These are phyloP conservation scores for Ciconia boyciana DNA, from an alignment of 2,113 vertebrate genomes.

Conservation along the genomic window DNA sequence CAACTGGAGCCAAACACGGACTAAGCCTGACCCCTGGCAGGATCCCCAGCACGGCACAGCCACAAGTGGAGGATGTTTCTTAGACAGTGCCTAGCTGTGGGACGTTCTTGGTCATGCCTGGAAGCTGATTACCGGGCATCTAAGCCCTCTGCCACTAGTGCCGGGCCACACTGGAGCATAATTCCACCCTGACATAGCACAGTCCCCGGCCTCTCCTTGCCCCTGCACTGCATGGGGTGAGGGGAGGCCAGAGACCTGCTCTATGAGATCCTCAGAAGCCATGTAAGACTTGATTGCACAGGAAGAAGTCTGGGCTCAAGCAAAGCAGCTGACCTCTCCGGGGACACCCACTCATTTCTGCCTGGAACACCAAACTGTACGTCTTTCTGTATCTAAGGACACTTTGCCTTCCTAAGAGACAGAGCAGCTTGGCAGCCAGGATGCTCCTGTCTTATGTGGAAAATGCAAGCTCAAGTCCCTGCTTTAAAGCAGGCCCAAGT, in stretches of 20 bases:
- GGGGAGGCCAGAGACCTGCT: not conserved
- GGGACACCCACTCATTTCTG: not conserved
- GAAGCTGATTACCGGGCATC: not conserved
- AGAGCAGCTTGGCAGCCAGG: not conserved
- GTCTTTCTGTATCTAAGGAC: not conserved
- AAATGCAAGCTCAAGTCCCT: not conserved
- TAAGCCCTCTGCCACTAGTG: not conserved
- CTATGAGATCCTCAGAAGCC: not conserved
- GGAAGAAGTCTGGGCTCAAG: not conserved
- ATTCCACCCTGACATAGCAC: not conserved
- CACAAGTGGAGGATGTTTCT: not conserved
- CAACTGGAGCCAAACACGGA: rapidly evolving
- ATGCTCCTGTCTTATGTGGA: rapidly evolving
- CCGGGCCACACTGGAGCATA: rapidly evolving
- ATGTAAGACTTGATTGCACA: not conserved
- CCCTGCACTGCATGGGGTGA: rapidly evolving
- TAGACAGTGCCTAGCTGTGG: not conserved
- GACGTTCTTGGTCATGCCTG: not conserved
- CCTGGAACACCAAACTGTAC: not conserved
- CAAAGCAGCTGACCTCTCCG: not conserved
- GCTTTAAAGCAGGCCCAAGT: not conserved
- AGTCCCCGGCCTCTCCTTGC: not conserved
- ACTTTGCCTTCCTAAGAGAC: not conserved
- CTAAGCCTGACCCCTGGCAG: not conserved
- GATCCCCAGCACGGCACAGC: not conserved